Evolutionary conservation across 2,888 invertebrate species (phyloP).

Genomic region (Flexamia atlantica): DNA sequence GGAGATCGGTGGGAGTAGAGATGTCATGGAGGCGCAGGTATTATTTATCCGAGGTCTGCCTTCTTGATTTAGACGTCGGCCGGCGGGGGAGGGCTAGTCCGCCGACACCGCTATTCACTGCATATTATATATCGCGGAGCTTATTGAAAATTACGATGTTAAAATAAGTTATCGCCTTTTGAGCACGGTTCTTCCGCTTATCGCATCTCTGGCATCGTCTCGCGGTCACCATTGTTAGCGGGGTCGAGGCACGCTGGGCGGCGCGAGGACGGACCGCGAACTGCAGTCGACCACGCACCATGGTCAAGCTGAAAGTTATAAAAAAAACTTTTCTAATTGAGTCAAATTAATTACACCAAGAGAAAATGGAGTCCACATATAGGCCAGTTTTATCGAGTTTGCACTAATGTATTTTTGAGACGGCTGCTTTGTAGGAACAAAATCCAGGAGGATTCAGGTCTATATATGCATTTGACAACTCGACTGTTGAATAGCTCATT

Average conservation of each 20-base stretch:
- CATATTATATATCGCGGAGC: slow-evolving; percentile 51
- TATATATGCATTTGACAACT: too few species aligned
- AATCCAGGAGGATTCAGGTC: too few species aligned
- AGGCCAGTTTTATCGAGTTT: too few species aligned
- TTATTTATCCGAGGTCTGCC: slow-evolving; percentile 35
- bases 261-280: background rate
- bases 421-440: too few species aligned
- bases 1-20: slow-evolving; percentile 44
- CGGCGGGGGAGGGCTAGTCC: slow-evolving; percentile 40
- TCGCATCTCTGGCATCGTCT: slow-evolving; percentile 43
- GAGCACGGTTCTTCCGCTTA: slow-evolving; percentile 42
- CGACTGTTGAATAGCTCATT: too few species aligned
- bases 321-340: too few species aligned
- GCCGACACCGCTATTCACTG: slow-evolving; percentile 49
- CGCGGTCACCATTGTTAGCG: slow-evolving; percentile 44
- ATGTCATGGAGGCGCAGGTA: slow-evolving; percentile 51
- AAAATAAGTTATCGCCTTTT: slow-evolving; percentile 56
- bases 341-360: too few species aligned
- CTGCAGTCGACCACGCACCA: too few species aligned
- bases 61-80: slow-evolving; percentile 51
- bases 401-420: too few species aligned
- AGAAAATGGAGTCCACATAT: too few species aligned
- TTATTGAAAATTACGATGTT: slow-evolving; percentile 59
- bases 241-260: background rate
- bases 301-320: too few species aligned